These are phyloP conservation scores for Spilogale gracilis DNA, from an alignment of 2,113 vertebrate species.

Conservation along the genomic window DNA sequence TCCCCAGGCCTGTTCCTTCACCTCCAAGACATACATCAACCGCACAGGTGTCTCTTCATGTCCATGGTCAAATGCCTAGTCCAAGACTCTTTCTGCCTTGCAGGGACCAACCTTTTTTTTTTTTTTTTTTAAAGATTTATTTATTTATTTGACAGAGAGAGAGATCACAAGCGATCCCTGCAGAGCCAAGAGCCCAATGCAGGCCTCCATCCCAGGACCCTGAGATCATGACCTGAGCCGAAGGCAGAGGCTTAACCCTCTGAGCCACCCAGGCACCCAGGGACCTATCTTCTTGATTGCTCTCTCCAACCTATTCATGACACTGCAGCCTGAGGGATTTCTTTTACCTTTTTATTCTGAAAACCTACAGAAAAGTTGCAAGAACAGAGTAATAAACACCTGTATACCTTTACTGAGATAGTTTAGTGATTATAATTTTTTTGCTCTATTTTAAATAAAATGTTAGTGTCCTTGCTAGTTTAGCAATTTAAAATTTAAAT, in stretches of 20 bases:
- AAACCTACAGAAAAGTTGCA: slow-evolving; percentile 12
- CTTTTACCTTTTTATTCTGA: neutral
- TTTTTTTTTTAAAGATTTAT: too few relatives aligned
- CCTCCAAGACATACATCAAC: neutral
- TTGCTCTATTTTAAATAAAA: neutral
- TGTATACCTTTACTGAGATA: neutral
- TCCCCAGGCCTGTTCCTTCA: neutral
- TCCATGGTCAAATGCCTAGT: neutral
- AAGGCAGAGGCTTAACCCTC: too few relatives aligned
- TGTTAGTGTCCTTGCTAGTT: neutral
- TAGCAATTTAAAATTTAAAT: neutral
- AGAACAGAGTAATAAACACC: neutral
- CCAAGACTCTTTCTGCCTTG: neutral
- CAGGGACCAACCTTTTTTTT: neutral
- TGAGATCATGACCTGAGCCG: too few relatives aligned
- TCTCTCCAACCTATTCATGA: neutral
- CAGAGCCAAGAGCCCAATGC: too few relatives aligned
- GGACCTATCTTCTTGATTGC: neutral
- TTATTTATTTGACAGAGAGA: too few relatives aligned
- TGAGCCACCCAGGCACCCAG: neutral
- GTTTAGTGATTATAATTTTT: neutral
- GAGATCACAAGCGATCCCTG: too few relatives aligned
- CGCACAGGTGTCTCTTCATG: fast-evolving
- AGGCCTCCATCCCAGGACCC: too few relatives aligned
- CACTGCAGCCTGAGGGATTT: neutral